Evolutionary conservation across 92 coral and sea anemone genomes (phyloP), one percentile per base, ranked within the genome.

Genomic region (Epizoanthus illoricatus): DNA sequence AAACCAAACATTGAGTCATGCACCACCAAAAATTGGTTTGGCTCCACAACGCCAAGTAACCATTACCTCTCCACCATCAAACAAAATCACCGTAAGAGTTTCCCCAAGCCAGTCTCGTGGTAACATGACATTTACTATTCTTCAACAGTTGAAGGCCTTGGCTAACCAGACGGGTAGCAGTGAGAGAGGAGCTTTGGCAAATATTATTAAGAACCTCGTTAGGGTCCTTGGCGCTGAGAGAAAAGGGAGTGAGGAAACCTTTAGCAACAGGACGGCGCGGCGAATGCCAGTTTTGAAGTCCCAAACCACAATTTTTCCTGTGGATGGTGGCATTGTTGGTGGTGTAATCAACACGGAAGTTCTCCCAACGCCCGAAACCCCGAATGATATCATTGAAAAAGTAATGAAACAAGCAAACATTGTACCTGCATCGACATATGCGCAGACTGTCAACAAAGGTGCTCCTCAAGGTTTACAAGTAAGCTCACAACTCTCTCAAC

Each of bases 261-360:
- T 57, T 58, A 54, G 0, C 57, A 52, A 33, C 12, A 59, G 15
- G 59, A 23, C 71, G 15, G 43, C 61, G 47, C 71, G 65, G 52
- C 71, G 71, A 19, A 42, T 41, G 23, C 47, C 58, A 4, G 71
- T 78, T 43, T 21, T 64, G 12, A 63, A 41, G 23, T 59, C 82
- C 36, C 82, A 78, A 21, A 63, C 70, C 15, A 78, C 82, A 20
- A 42, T 78, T 78, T 19, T 78, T 62, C 71, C 82, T 62, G 43
- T 78, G 61, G 42, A 78, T 3, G 82, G 71, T 43, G 82, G 59
- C 18, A 8, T 63, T 36, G 67, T 78, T 43, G 82, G 82, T 17
- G 82, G 82, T 21, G 42, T 71, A 63, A 78, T 78, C n/a, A 78
- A 78, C 67, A 78, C 16, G 42, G 82, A 63, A 78, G 49, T 78